Conservation (phyloP, 2,797 vertebrate genomes). For the Girardinus metallicus region DNA sequence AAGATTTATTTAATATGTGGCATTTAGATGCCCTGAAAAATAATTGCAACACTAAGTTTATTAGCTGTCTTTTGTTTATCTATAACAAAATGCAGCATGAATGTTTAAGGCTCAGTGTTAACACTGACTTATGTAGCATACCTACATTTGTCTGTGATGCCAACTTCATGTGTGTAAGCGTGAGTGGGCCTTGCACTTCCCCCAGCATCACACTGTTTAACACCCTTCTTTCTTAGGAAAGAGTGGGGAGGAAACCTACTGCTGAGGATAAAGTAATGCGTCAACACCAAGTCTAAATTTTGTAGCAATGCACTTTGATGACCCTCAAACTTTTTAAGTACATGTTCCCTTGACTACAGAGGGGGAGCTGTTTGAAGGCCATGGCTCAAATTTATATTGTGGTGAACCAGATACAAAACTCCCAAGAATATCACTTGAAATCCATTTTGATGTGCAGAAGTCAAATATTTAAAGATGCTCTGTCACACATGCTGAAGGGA, state of each 20-base stretch:
- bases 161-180: not conserved
- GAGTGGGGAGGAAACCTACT: not conserved
- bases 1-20: not conserved
- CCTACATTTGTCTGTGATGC: not conserved
- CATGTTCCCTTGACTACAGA: not conserved
- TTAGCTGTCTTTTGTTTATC: not conserved
- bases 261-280: not conserved
- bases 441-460: not conserved
- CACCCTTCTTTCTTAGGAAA: not conserved
- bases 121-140: not conserved
- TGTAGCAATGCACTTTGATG: not conserved
- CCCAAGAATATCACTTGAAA: too few species aligned
- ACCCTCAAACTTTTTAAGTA: not conserved
- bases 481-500: not conserved
- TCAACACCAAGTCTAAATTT: not conserved
- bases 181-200: not conserved
- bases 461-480: not conserved
- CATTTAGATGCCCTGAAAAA: not conserved
- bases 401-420: not conserved
- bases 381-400: not conserved
- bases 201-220: not conserved
- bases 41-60: not conserved
- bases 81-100: not conserved
- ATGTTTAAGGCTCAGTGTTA: not conserved
- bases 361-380: not conserved